These are phyloP conservation scores for Chrysina gloriosa DNA, from an alignment of 2,888 invertebrate genomes.

Conservation along the genomic window DNA sequence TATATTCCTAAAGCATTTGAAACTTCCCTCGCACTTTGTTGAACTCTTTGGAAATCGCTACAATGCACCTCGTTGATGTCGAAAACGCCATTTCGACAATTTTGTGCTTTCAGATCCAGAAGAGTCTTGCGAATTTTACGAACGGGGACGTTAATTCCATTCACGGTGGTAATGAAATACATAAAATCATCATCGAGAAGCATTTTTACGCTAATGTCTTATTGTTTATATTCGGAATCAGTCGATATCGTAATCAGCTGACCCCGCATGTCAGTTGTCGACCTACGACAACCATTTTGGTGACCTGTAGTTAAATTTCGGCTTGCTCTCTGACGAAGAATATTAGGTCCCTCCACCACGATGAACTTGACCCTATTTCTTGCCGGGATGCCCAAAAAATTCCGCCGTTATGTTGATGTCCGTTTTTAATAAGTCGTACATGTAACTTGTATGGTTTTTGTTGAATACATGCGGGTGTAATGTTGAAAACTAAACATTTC, in stretches of 20 bases:
- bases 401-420: too few relatives aligned
- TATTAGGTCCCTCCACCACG: not conserved
- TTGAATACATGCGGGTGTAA: too few relatives aligned
- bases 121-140: too few relatives aligned
- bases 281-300: slow-evolving; percentile 22
- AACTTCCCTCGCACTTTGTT: too few relatives aligned
- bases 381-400: not conserved
- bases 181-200: slow-evolving; percentile 6
- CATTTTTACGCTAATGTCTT: not conserved
- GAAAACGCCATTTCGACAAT: too few relatives aligned
- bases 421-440: not conserved
- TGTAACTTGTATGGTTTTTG: not conserved
- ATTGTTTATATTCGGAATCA: slow-evolving; percentile 17
- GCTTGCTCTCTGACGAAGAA: not conserved
- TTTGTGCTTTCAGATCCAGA: too few relatives aligned
- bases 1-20: too few relatives aligned
- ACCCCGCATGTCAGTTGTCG: slow-evolving; percentile 21
- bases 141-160: too few relatives aligned
- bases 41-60: too few relatives aligned
- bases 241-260: slow-evolving; percentile 11
- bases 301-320: slow-evolving; percentile 18
- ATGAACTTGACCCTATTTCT: not conserved
- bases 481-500: slow-evolving; percentile 6
- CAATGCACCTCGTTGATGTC: too few relatives aligned
- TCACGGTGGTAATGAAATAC: slow-evolving; percentile 6